These are phyloP conservation scores for Sarcophilus harrisii DNA, from an alignment of 2,797 vertebrate species.

Conservation along the genomic window DNA sequence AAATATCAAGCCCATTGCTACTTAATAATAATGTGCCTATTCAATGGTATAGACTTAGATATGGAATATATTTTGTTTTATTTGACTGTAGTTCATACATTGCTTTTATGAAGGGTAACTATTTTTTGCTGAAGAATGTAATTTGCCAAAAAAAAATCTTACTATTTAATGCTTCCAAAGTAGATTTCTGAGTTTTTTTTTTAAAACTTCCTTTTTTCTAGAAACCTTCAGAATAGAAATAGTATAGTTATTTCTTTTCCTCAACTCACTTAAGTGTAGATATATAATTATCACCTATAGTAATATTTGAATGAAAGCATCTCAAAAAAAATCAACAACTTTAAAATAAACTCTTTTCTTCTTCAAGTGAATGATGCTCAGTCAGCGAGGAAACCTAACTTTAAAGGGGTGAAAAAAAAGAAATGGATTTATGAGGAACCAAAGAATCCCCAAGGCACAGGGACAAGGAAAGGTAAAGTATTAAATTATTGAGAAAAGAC, in stretches of 20 bases:
- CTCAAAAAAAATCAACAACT: slow-evolving; percentile 42
- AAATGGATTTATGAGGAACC: slow-evolving; percentile 80
- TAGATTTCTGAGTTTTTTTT: slow-evolving; percentile 44
- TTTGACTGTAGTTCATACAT: slow-evolving; percentile 41
- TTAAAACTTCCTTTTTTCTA: slow-evolving; percentile 55
- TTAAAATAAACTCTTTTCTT: slow-evolving; percentile 61
- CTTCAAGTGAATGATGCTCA: slow-evolving; percentile 72
- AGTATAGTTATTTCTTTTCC: slow-evolving; percentile 37
- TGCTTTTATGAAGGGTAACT: slow-evolving; percentile 30
- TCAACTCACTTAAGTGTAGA: slow-evolving; percentile 60
- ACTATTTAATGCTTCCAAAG: slow-evolving; percentile 44
- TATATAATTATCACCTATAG: slow-evolving; percentile 60
- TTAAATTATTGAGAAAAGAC: background rate
- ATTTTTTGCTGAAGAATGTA: slow-evolving; percentile 41
- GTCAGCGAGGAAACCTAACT: slow-evolving; percentile 75
- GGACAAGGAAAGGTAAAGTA: slow-evolving; percentile 78
- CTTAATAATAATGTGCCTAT: slow-evolving; percentile 44
- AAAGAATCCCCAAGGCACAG: slow-evolving; percentile 70
- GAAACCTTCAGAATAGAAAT: slow-evolving; percentile 17
- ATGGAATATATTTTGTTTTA: slow-evolving; percentile 45
- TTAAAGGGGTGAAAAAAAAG: slow-evolving; percentile 80
- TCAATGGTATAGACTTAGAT: slow-evolving; percentile 37
- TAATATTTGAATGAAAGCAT: slow-evolving; percentile 64
- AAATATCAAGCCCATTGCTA: slow-evolving; percentile 49
- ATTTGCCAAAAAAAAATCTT: slow-evolving; percentile 32